phyloP scores from a whole-genome alignment of 1,140 invertebrate species.

The Cotesia typhae region DNA sequence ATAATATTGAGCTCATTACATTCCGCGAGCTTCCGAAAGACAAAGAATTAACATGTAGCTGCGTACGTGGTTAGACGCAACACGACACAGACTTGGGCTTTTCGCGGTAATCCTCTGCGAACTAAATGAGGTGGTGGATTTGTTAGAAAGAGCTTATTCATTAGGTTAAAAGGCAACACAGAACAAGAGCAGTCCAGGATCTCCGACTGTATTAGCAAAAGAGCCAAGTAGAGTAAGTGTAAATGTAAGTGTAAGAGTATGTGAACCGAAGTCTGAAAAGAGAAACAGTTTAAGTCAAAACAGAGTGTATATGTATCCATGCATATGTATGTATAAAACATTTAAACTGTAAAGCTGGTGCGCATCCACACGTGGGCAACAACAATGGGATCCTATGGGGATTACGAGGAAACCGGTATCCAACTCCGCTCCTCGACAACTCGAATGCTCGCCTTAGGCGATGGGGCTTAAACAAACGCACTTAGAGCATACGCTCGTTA shows the following conservation, averaged over 20 bases:
- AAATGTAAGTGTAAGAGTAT: no score
- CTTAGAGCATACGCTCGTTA: constrained; percentile 4
- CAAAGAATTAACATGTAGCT: constrained; percentile 41
- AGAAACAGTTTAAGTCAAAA: constrained; percentile 15
- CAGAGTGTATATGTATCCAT: no score
- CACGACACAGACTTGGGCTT: constrained; percentile 60
- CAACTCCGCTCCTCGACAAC: constrained; percentile 20
- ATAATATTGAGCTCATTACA: background rate
- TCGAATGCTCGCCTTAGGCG: constrained; percentile 27
- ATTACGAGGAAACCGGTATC: constrained; percentile 49
- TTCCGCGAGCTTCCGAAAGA: constrained; percentile 9
- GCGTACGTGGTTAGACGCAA: constrained; percentile 60
- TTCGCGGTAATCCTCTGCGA: constrained; percentile 59
- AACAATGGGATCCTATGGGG: constrained; percentile 59
- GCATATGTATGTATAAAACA: constrained; percentile 38
- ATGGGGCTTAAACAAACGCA: constrained; percentile 35
- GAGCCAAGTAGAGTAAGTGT: background rate
- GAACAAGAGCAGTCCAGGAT: no score
- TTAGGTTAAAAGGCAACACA: constrained; percentile 2
- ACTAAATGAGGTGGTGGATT: constrained; percentile 67
- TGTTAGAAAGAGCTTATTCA: constrained; percentile 64
- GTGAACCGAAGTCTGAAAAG: constrained; percentile 25
- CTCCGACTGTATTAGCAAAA: no score
- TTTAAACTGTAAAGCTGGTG: constrained; percentile 59
- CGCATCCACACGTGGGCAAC: constrained; percentile 59